A percentile compares a stretch with the other conserved stretches of the same genome.
phyloP scores from a whole-genome alignment of 2,113 vertebrate genomes.

The Apaloderma vittatum region DNA sequence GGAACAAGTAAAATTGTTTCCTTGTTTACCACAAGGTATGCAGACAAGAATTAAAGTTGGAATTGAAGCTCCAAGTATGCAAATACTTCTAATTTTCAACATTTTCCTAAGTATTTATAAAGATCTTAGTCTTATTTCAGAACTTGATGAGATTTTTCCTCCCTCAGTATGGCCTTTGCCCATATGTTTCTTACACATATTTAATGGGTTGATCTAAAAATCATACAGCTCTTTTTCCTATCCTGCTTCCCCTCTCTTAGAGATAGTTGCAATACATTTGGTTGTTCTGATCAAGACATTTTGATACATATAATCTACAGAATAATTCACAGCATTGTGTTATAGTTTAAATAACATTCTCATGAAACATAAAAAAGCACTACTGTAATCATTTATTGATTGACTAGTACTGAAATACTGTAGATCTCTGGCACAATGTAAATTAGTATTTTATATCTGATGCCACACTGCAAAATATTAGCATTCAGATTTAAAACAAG shows the following conservation, averaged over 20 bases:
- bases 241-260: background rate
- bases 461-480: slow-evolving; percentile 75
- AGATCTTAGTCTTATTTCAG: background rate
- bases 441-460: slow-evolving; percentile 65
- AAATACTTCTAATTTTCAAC: background rate
- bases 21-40: background rate
- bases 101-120: background rate
- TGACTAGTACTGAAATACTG: slow-evolving; percentile 3
- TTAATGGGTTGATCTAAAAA: background rate
- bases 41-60: background rate
- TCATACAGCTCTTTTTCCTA: background rate
- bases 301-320: background rate
- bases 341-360: background rate
- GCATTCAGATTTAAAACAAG: slow-evolving; percentile 74
- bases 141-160: background rate
- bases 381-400: slow-evolving; percentile 5
- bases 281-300: background rate
- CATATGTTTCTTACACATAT: accelerated
- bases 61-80: background rate
- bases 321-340: slow-evolving; percentile 28
- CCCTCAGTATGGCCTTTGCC: background rate
- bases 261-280: background rate
- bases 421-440: slow-evolving; percentile 32
- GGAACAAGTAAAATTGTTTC: background rate
- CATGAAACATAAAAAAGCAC: background rate